A percentile compares a stretch with the other conserved stretches of the same genome.
These are phyloP conservation scores for Clytia hemisphaerica DNA, from an alignment of 30 jellyfish, hydroid and myxozoan genomes.

Conservation along the genomic window DNA sequence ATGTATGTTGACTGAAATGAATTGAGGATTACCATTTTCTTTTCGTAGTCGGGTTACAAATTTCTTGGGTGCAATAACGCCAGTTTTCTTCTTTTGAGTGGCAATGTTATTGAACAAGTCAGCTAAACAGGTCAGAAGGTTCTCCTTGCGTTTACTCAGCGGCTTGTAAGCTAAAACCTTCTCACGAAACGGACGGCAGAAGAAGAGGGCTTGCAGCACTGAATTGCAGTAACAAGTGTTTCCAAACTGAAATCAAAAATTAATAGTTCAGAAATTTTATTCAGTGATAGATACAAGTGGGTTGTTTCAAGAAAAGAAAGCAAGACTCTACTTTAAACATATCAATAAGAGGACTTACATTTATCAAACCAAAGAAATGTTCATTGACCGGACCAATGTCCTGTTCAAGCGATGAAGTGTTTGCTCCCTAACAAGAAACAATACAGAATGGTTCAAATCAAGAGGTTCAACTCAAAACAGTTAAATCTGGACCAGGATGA, in stretches of 20 bases:
- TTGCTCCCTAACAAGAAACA: constrained; percentile 72
- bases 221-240: constrained; percentile 97
- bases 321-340: no score
- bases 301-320: no score
- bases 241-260: constrained; percentile 69
- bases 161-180: constrained; percentile 87
- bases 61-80: constrained; percentile 92
- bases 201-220: constrained; percentile 91
- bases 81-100: constrained; percentile 87
- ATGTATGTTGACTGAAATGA: not conserved
- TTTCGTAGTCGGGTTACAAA: constrained; percentile 88
- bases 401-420: constrained; percentile 85
- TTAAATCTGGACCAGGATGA: no score
- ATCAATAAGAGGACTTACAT: constrained; percentile 46
- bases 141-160: constrained; percentile 78
- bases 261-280: no score
- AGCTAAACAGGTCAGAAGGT: constrained; percentile 78
- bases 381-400: constrained; percentile 96
- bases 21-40: constrained; percentile 73
- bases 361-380: constrained; percentile 93
- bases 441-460: no score
- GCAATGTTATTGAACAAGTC: constrained; percentile 87
- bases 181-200: constrained; percentile 97
- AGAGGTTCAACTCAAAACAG: no score
- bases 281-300: no score